A percentile compares a stretch with the other conserved stretches of the same genome.
These are phyloP conservation scores for Pachydiplax longipennis DNA, from an alignment of 2,888 invertebrate species.

Conservation along the genomic window DNA sequence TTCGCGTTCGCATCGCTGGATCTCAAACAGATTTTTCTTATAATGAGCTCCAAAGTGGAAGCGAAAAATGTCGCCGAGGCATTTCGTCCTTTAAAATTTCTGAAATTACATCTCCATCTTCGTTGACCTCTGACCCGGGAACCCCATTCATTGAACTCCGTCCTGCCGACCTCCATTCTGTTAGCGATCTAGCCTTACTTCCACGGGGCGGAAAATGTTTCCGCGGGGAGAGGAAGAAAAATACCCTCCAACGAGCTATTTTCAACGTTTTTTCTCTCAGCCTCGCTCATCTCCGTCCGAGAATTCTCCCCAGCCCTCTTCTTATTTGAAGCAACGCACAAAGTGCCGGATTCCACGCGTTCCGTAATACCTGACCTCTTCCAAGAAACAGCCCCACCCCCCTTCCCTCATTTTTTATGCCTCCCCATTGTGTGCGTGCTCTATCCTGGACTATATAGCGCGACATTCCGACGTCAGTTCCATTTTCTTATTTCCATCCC, in stretches of 20 bases:
- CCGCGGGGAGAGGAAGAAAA: not conserved
- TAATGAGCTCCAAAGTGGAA: no score
- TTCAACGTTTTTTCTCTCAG: not conserved
- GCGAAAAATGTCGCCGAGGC: no score
- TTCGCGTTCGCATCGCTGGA: no score
- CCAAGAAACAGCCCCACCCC: not conserved
- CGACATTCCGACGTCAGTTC: not conserved
- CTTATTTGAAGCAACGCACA: not conserved
- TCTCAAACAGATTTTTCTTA: no score
- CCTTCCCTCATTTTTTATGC: not conserved
- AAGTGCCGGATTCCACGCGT: constrained; percentile 15
- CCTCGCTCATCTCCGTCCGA: not conserved
- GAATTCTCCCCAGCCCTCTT: not conserved
- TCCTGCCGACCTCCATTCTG: not conserved
- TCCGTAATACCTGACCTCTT: constrained; percentile 8
- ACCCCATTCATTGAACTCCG: not conserved
- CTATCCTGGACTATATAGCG: not conserved
- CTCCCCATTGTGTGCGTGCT: not conserved
- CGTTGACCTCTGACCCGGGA: not conserved
- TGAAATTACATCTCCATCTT: not conserved
- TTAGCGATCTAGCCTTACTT: not conserved
- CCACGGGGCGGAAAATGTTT: not conserved
- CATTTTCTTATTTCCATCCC: not conserved
- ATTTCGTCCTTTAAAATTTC: not conserved
- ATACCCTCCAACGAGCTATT: not conserved